phyloP scores from a whole-genome alignment of 2,797 vertebrate genomes.

The Ataeniobius toweri region DNA sequence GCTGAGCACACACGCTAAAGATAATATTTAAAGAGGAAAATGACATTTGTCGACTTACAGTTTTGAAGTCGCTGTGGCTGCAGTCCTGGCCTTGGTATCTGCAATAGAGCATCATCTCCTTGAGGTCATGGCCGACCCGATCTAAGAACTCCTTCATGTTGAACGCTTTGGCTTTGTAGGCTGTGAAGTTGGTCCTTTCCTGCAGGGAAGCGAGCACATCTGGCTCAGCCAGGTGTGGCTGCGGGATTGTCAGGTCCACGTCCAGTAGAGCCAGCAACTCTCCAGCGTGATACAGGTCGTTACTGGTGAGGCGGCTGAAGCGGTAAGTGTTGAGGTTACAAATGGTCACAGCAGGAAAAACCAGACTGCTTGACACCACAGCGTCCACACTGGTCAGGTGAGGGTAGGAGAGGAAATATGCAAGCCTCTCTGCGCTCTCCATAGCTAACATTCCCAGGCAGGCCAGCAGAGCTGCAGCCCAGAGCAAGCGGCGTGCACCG shows the following conservation, averaged over 20 bases:
- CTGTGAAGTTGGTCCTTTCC: constrained; percentile 92
- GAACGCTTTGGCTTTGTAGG: constrained; percentile 93
- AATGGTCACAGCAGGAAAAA: constrained; percentile 94
- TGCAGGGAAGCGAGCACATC: constrained; percentile 86
- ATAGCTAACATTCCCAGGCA: constrained; percentile 90
- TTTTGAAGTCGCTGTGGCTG: constrained; percentile 92
- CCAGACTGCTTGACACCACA: constrained; percentile 89
- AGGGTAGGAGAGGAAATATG: constrained; percentile 95
- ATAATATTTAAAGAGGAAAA: constrained; percentile 42
- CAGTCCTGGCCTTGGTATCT: constrained; percentile 96
- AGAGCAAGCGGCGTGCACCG: constrained; percentile 88
- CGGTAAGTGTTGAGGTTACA: constrained; percentile 96
- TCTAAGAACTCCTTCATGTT: constrained; percentile 97
- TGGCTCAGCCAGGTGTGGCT: constrained; percentile 92
- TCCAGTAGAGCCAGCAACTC: constrained; percentile 94
- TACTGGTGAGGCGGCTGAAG: constrained; percentile 92
- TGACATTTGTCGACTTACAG: constrained; percentile 83
- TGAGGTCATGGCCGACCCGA: constrained; percentile 92
- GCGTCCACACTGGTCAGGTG: constrained; percentile 96
- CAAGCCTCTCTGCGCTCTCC: constrained; percentile 91
- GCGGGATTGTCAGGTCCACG: constrained; percentile 90
- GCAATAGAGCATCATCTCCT: constrained; percentile 98
- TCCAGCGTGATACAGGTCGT: constrained; percentile 95
- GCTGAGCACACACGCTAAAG: constrained; percentile 28
- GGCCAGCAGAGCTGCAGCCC: constrained; percentile 90